Base-by-base conservation (phyloP, 2,888 invertebrate genomes). In the Flexamia atlantica region DNA sequence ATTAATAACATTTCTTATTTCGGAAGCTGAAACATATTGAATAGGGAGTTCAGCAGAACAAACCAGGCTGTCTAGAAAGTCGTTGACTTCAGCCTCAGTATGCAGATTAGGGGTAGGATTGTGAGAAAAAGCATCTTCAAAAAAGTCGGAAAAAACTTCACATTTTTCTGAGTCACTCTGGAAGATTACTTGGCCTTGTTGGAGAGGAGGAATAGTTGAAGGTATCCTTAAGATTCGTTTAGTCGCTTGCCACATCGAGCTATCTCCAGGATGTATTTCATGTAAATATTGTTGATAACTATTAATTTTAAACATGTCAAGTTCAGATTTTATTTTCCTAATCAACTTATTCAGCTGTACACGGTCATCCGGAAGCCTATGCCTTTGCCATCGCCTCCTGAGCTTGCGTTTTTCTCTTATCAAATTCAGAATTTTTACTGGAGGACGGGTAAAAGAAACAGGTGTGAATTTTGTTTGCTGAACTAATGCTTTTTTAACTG, bases 311-410 rank as follows among this genome's bases (percentile, higher is more conserved):
- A 14, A 36, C 30, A 70, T 64, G 28, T 82, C 32, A 1, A 82
- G 1, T 82, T 82, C 82, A 42, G 25, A 82, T 36, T 82, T 72
- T 20, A 70, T 68, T 82, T 53, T 82, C n/a, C 82, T 20, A 10
- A 53, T 70, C 53, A 82, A 50, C 72, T 53, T 68, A 36, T 82
- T 82, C 28, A 82, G 20, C 36, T 46, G 46, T 40, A 36, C 70
- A 70, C 72, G 36, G 12, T 70, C 23, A n/a, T 46, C 32, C 20
- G 46, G 46, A 28, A 0, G 25, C 42, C 72, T 50, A 0, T 30
- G 25, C 70, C 30, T 82, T 82, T 82, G 82, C 72, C 32, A 82
- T 30, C 68, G 32, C 46, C 72, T 68, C 30, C 30, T 46, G 14
- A 70, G 68, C 9, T 1, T 82, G 36, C 36, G 46, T 82, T 82